Conservation (phyloP, 2,113 vertebrate species). For the Melospiza georgiana region DNA sequence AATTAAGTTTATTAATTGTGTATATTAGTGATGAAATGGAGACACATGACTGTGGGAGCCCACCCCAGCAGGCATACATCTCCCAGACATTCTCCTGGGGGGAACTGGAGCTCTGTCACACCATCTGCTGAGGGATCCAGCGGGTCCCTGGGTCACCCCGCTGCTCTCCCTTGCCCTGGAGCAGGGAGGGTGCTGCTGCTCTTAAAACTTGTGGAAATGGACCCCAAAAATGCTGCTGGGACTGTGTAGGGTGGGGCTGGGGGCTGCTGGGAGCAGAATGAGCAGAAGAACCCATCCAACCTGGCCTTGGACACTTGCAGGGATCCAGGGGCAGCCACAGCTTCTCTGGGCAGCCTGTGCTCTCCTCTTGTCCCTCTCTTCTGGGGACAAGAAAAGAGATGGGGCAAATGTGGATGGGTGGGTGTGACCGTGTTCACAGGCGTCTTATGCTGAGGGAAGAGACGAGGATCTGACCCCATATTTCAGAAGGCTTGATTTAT, state of each 20-base stretch:
- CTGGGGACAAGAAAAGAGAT: background rate
- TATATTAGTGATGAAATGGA: constrained; percentile 68
- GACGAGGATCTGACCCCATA: too few relatives aligned
- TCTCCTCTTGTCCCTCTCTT: too few relatives aligned
- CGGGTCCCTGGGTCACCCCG: background rate
- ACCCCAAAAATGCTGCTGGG: background rate
- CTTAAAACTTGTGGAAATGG: rapidly evolving
- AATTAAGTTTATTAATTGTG: constrained; percentile 77
- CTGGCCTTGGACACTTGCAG: background rate
- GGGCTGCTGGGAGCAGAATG: background rate
- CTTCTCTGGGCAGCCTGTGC: background rate
- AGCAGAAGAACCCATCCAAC: background rate
- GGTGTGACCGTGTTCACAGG: background rate
- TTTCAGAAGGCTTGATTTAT: too few relatives aligned
- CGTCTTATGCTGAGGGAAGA: too few relatives aligned
- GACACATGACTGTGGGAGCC: constrained; percentile 39
- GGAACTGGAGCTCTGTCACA: background rate
- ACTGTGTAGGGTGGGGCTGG: background rate
- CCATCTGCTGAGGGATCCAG: background rate
- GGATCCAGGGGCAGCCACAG: background rate
- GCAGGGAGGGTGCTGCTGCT: background rate
- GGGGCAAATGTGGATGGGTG: rapidly evolving
- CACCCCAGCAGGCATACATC: background rate
- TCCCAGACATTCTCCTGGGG: background rate
- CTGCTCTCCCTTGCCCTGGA: background rate